These are phyloP conservation scores for Acinonyx jubatus DNA, from an alignment of 2,113 vertebrate species.

Conservation along the genomic window DNA sequence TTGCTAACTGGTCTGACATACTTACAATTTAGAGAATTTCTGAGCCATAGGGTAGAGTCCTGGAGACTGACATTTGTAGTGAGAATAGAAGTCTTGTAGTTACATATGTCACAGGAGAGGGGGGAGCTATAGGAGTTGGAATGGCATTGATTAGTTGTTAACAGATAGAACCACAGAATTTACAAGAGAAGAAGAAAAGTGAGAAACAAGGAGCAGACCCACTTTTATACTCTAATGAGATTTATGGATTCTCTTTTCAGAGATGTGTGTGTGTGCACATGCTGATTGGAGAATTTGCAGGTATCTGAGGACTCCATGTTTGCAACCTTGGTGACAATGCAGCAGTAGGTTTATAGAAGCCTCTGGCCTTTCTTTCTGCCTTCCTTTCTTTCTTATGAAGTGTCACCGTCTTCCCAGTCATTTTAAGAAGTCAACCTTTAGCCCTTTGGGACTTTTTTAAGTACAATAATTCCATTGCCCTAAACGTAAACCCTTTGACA, in stretches of 20 bases:
- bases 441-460: conserved; percentile 41
- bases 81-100: conserved; percentile 60
- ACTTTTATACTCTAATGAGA: not conserved
- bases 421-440: conserved; percentile 21
- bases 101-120: not conserved
- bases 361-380: conserved; percentile 6
- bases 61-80: conserved; percentile 53
- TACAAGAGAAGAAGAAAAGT: conserved; percentile 51
- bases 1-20: conserved; percentile 74
- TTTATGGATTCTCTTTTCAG: not conserved
- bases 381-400: not conserved
- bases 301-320: not conserved
- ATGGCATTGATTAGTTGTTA: conserved; percentile 60
- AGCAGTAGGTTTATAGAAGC: not conserved
- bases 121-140: not conserved
- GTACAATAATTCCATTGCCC: conserved; percentile 24
- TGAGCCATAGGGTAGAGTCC: conserved; percentile 69
- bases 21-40: conserved; percentile 56
- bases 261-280: not conserved
- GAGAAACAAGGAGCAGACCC: conserved; percentile 51
- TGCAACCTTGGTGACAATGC: not conserved
- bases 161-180: conserved; percentile 56
- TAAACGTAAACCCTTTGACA: conserved; percentile 57
- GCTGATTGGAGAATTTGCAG: not conserved
- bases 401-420: not conserved